These are phyloP conservation scores for Sinosuthora webbiana DNA, from an alignment of 2,113 vertebrate species.

Conservation along the genomic window DNA sequence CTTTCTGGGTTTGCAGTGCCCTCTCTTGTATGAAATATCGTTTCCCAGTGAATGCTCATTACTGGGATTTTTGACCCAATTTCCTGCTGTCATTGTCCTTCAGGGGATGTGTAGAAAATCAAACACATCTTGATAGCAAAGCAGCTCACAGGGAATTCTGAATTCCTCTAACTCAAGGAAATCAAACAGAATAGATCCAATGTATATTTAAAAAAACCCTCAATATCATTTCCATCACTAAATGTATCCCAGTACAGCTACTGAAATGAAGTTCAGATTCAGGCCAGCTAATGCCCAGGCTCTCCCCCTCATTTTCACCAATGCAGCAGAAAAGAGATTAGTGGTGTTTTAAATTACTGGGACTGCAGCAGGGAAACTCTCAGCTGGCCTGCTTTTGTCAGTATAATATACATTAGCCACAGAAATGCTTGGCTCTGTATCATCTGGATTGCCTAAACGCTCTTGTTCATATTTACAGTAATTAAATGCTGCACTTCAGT, in stretches of 20 bases:
- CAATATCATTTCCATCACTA: not conserved
- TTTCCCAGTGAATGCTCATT: not conserved
- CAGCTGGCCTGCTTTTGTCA: conserved; percentile 26
- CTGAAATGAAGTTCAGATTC: not conserved
- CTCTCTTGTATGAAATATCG: conserved; percentile 46
- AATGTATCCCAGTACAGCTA: not conserved
- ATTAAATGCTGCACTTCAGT: conserved; percentile 46
- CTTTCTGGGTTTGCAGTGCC: conserved; percentile 38
- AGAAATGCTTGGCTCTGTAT: conserved; percentile 23
- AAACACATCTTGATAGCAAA: not conserved
- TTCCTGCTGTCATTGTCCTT: not conserved
- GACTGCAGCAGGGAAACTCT: not conserved
- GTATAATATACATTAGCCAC: not conserved
- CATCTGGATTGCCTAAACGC: conserved; percentile 6
- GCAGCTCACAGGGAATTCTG: not conserved
- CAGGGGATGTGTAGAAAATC: not conserved
- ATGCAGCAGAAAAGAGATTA: not conserved
- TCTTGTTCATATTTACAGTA: conserved; percentile 37
- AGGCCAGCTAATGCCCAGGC: not conserved
- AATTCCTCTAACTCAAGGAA: not conserved
- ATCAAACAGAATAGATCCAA: not conserved
- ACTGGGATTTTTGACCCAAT: conserved; percentile 7
- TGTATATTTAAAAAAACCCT: fast-evolving
- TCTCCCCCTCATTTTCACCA: not conserved
- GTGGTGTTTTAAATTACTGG: not conserved